A percentile compares a stretch with the other conserved stretches of the same genome.
These are phyloP conservation scores for Trichechus manatus DNA, from an alignment of 2,113 vertebrate species.

Conservation along the genomic window DNA sequence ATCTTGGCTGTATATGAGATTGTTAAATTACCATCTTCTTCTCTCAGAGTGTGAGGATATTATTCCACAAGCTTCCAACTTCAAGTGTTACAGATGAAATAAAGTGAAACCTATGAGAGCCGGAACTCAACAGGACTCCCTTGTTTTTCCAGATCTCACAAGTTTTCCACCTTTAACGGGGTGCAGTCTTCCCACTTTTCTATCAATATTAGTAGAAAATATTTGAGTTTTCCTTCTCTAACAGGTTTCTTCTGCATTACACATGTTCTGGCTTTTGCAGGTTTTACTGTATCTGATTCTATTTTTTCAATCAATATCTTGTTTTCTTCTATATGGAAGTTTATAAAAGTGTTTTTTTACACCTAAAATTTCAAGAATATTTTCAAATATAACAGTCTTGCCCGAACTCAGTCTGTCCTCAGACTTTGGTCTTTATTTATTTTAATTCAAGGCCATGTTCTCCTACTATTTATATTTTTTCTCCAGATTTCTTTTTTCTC, in stretches of 20 bases:
- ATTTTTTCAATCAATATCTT: background rate
- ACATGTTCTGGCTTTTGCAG: no score
- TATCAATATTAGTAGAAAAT: no score
- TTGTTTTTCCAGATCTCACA: no score
- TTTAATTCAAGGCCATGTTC: background rate
- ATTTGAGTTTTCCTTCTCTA: no score
- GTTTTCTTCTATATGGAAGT: background rate
- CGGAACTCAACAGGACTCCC: no score
- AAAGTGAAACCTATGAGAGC: no score
- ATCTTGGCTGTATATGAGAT: background rate
- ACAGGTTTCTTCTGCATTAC: no score
- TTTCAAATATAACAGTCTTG: background rate
- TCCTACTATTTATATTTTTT: background rate
- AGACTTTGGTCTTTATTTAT: background rate
- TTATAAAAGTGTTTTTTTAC: background rate
- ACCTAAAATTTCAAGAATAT: background rate
- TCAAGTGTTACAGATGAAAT: background rate
- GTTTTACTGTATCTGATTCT: background rate
- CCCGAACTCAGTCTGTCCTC: background rate
- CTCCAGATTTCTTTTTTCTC: background rate
- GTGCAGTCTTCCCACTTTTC: no score
- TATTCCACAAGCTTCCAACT: background rate
- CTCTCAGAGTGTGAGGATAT: background rate
- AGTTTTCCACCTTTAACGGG: no score
- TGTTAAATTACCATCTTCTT: background rate